Conservation (phyloP, 2,797 vertebrate genomes). For the Brotula barbata region DNA sequence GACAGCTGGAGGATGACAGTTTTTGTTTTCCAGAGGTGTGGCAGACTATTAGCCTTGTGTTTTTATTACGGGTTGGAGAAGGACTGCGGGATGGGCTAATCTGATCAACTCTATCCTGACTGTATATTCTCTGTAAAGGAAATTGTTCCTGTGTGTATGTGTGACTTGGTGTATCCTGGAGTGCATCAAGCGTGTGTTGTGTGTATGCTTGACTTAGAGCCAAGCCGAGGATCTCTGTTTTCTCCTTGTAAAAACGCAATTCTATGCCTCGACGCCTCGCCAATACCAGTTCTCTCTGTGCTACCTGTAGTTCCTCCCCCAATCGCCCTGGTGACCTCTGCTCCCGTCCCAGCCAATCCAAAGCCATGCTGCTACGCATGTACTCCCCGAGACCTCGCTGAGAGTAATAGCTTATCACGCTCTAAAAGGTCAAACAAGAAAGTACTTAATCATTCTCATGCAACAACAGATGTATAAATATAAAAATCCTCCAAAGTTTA, state of each 20-base stretch:
- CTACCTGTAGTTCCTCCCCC: slow-evolving; percentile 83
- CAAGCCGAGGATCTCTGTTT: slow-evolving; percentile 88
- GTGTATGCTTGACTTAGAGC: slow-evolving; percentile 86
- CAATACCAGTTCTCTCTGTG: slow-evolving; percentile 83
- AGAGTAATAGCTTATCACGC: slow-evolving; percentile 90
- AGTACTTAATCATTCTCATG: background rate
- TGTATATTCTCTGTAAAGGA: slow-evolving; percentile 55
- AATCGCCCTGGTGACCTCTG: slow-evolving; percentile 82
- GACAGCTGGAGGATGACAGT: slow-evolving; percentile 9
- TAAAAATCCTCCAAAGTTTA: background rate
- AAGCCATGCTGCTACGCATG: slow-evolving; percentile 90
- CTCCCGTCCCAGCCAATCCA: slow-evolving; percentile 90
- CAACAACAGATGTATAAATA: slow-evolving; percentile 1
- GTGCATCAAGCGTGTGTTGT: slow-evolving; percentile 50
- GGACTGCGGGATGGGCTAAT: slow-evolving; percentile 41
- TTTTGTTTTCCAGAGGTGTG: slow-evolving; percentile 35
- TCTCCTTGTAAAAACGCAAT: slow-evolving; percentile 91
- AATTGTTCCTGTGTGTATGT: slow-evolving; percentile 56
- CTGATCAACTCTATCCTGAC: slow-evolving; percentile 39
- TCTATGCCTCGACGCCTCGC: slow-evolving; percentile 84
- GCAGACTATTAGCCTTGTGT: slow-evolving; percentile 35
- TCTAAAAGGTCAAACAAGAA: slow-evolving; percentile 69
- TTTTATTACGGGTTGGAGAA: slow-evolving; percentile 39
- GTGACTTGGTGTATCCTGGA: slow-evolving; percentile 38
- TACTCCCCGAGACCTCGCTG: slow-evolving; percentile 85